Evolutionary conservation across 2,113 vertebrate genomes (phyloP), one percentile per base, ranked within the genome.

Genomic region (Myotis lucifugus): DNA sequence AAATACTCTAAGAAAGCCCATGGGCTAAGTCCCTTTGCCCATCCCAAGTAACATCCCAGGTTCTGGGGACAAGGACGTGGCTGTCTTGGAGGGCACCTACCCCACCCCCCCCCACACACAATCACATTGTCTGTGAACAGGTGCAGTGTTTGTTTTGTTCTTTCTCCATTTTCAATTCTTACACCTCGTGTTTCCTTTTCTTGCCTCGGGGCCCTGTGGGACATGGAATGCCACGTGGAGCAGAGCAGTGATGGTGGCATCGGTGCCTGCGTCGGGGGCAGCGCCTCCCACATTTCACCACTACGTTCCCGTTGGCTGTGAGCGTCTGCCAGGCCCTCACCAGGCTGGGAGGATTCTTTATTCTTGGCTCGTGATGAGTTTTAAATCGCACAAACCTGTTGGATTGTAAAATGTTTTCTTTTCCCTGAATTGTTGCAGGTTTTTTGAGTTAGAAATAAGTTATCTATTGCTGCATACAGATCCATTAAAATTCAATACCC

Each of bases 321-420:
- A 48, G 23, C 8, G 27, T 46, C 90, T 67, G 46, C 54, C 34
- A 64, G 61, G 27, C 19, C 8, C 42, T 13, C 17, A 9, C 66
- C 66, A 15, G 72, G 32, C 46, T 81, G 34, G 34, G 52, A 78
- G 52, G 21, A n/a, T 67, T 54, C 46, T 56, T 87, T 88, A 32
- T 87, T 59, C 10, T 6, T 18, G 46, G n/a, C 19, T 85, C 21
- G 52, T 19, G 34, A 72, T 13, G 61, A 69, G 23, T 48, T 79
- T 69, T 83, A 37, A 50, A 32, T 73, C 23, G 52, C 34, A 15
- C 14, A 7, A 9, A 46, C 17, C 64, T 64, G 76, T 59, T 87
- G 85, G 89, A 32, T 84, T 93, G 87, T 79, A 37, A 6, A 46
- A 48, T 10, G 21, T 50, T 82, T 67, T 23, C n/a, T 59, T 72